Conservation (phyloP, 2,888 invertebrate genomes). For the Cactoblastis cactorum region DNA sequence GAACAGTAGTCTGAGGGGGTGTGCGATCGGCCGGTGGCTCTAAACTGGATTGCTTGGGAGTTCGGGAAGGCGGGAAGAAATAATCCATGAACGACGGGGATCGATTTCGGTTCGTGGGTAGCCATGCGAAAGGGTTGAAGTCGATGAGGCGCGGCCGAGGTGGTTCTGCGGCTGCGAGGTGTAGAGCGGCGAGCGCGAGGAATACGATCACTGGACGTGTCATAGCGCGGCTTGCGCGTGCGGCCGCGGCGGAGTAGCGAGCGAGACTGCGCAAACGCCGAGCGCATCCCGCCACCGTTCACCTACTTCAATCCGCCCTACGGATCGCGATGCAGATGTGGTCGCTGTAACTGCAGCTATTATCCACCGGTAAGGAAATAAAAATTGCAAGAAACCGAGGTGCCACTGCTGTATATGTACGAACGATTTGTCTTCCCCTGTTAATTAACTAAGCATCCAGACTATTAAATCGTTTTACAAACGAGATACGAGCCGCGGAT, state of each 20-base stretch:
- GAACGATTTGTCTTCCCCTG: conserved; percentile 6
- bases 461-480: not conserved
- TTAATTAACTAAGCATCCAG: not conserved
- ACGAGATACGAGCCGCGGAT: not conserved
- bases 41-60: conserved; percentile 69
- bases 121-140: conserved; percentile 74
- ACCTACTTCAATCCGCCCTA: conserved; percentile 53
- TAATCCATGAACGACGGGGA: conserved; percentile 76
- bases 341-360: conserved; percentile 31
- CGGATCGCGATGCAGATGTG: conserved; percentile 44
- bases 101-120: conserved; percentile 59
- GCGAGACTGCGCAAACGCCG: conserved; percentile 70
- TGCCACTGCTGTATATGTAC: conserved; percentile 2
- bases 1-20: conserved; percentile 49
- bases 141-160: conserved; percentile 66
- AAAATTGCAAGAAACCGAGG: conserved; percentile 5
- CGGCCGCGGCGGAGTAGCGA: conserved; percentile 67
- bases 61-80: conserved; percentile 73
- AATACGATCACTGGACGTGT: conserved; percentile 55
- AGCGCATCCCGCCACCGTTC: conserved; percentile 51
- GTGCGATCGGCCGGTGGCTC: conserved; percentile 65
- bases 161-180: conserved; percentile 35
- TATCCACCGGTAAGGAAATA: conserved; percentile 13
- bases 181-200: conserved; percentile 51
- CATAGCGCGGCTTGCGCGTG: conserved; percentile 70